These are phyloP conservation scores for Drosophila cardini DNA, from an alignment of 1,140 invertebrate species.

Conservation along the genomic window DNA sequence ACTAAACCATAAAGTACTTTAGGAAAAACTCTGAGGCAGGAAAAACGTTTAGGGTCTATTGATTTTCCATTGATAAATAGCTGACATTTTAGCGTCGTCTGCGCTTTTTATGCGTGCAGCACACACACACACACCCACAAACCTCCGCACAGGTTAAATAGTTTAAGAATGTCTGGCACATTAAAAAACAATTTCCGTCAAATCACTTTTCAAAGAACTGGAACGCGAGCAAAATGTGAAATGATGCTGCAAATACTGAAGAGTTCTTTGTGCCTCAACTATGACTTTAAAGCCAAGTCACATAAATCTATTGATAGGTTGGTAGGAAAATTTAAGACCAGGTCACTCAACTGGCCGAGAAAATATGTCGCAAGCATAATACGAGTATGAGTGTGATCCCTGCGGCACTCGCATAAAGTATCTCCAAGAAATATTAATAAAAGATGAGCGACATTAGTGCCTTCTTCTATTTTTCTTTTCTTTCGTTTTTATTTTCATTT, in stretches of 20 bases:
- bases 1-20: slow-evolving; percentile 66
- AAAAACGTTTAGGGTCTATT: slow-evolving; percentile 63
- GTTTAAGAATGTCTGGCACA: slow-evolving; percentile 76
- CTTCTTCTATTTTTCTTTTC: slow-evolving; percentile 50
- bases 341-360: slow-evolving; percentile 35
- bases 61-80: slow-evolving; percentile 82
- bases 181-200: slow-evolving; percentile 81
- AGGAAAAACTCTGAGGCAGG: not conserved
- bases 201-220: slow-evolving; percentile 58
- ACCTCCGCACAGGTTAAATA: slow-evolving; percentile 61
- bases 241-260: not conserved
- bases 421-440: slow-evolving; percentile 82
- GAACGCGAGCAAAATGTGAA: slow-evolving; percentile 27
- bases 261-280: not conserved
- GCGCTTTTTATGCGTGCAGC: slow-evolving; percentile 19
- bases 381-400: slow-evolving; percentile 23
- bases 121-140: not conserved
- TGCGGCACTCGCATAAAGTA: slow-evolving; percentile 67
- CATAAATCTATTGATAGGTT: slow-evolving; percentile 8
- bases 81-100: slow-evolving; percentile 53
- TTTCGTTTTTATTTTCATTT: slow-evolving; percentile 9
- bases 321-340: slow-evolving; percentile 16
- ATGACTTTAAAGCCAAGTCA: not conserved
- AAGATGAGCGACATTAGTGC: slow-evolving; percentile 82
- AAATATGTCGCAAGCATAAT: slow-evolving; percentile 30